Conservation (phyloP, 37 sponge, comb jelly and placozoan species). For the Hormiphora californensis region DNA sequence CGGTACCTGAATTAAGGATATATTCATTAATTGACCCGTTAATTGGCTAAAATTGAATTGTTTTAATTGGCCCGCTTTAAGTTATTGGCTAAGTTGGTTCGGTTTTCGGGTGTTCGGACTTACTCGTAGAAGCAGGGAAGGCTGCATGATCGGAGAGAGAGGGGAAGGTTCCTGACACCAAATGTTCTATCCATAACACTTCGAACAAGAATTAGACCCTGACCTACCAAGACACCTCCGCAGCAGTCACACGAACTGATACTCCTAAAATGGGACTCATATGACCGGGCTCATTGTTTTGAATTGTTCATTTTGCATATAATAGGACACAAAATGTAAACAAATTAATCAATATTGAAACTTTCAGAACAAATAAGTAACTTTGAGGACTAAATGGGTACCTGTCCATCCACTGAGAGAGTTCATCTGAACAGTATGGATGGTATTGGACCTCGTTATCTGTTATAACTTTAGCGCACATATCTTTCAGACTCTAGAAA, state of each 20-base stretch:
- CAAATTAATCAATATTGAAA: no score
- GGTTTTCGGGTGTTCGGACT: not conserved
- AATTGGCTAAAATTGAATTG: not conserved
- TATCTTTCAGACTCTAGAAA: slow-evolving; percentile 39
- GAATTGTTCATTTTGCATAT: no score
- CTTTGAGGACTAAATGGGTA: not conserved
- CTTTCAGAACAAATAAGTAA: no score
- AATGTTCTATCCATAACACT: slow-evolving; percentile 45
- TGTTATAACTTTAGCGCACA: slow-evolving; percentile 16
- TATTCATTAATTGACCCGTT: not conserved
- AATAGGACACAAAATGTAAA: no score
- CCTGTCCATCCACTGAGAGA: slow-evolving; percentile 42
- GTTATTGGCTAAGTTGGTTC: not conserved
- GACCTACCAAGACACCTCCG: slow-evolving; percentile 65
- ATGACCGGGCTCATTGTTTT: no score
- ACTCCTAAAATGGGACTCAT: no score
- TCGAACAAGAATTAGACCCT: slow-evolving; percentile 56
- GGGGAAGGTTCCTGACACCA: slow-evolving; percentile 45
- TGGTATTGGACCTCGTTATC: slow-evolving; percentile 11
- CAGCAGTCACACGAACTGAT: slow-evolving; percentile 65
- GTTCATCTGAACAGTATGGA: not conserved
- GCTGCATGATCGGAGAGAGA: slow-evolving; percentile 15
- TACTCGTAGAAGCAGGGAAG: slow-evolving; percentile 52
- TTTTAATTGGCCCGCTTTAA: not conserved
- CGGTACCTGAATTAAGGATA: slow-evolving; percentile 4